A percentile compares a stretch with the other conserved stretches of the same genome.
phyloP scores from a whole-genome alignment of 2,888 invertebrate species.

The Helicoverpa assulta region DNA sequence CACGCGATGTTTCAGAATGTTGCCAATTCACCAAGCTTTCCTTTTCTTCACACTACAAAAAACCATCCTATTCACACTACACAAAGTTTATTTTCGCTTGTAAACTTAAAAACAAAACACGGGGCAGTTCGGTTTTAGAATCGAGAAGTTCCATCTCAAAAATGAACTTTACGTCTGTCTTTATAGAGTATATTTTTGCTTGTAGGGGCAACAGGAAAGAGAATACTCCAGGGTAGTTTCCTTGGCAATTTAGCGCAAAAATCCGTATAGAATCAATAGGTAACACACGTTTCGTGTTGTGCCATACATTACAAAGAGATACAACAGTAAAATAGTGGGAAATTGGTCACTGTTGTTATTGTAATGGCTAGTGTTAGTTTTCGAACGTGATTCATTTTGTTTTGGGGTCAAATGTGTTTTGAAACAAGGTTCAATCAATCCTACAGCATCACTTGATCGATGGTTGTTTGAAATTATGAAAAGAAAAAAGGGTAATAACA shows the following conservation, averaged over 20 bases:
- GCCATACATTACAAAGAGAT: conserved; percentile 31
- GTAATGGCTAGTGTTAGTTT: background rate
- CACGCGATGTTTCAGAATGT: conserved; percentile 37
- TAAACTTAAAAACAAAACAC: conserved; percentile 2
- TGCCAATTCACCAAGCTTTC: conserved; percentile 15
- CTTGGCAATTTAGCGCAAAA: conserved; percentile 35
- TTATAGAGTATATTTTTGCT: conserved; percentile 20
- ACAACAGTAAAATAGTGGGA: conserved; percentile 8
- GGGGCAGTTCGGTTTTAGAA: background rate
- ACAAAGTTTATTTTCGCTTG: conserved; percentile 16
- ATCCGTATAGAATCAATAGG: conserved; percentile 42
- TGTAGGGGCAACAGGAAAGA: background rate
- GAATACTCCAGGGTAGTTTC: conserved; percentile 15
- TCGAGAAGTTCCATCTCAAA: background rate
- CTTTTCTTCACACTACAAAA: background rate
- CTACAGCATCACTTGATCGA: too few relatives aligned
- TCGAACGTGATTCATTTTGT: background rate
- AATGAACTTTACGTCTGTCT: fast-evolving
- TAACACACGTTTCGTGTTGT: conserved; percentile 36
- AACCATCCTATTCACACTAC: background rate
- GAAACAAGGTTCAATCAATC: background rate
- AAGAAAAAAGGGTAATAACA: too few relatives aligned
- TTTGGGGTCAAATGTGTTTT: background rate
- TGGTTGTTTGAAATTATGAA: too few relatives aligned
- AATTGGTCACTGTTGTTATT: conserved; percentile 7